A percentile compares a stretch with the other conserved stretches of the same genome.
phyloP scores from a whole-genome alignment of 2,113 vertebrate genomes.

The Atlantisia rogersi region DNA sequence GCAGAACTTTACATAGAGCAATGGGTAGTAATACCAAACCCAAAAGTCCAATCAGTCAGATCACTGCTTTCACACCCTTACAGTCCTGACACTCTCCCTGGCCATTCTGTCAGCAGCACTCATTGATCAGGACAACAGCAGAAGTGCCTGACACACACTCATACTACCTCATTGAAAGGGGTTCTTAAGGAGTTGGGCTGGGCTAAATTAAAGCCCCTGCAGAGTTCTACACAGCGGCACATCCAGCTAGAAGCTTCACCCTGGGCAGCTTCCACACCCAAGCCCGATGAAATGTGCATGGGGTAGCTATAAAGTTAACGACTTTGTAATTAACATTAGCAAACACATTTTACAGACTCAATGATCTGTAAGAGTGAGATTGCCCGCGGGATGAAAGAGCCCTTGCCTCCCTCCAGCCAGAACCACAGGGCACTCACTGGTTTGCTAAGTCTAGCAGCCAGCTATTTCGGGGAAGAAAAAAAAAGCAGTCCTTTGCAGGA shows the following conservation, averaged over 20 bases:
- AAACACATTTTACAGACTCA: conserved; percentile 50
- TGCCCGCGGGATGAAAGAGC: background rate
- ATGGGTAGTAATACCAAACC: background rate
- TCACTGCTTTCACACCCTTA: background rate
- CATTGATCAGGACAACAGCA: background rate
- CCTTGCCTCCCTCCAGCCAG: background rate
- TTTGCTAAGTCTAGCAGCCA: background rate
- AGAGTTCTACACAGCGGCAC: background rate
- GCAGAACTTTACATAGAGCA: background rate
- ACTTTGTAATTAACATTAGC: conserved; percentile 46
- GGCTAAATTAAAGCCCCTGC: background rate
- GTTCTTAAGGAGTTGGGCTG: background rate
- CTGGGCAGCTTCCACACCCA: background rate
- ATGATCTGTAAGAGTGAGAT: conserved; percentile 5
- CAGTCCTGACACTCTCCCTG: background rate
- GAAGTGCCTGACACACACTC: fast-evolving
- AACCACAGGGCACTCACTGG: background rate
- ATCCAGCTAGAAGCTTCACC: background rate
- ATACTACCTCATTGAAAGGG: background rate
- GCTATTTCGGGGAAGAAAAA: background rate
- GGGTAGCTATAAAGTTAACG: conserved; percentile 25
- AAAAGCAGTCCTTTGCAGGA: background rate
- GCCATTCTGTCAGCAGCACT: background rate
- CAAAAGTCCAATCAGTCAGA: background rate
- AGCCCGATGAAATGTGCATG: background rate